Evolutionary conservation across 2,113 vertebrate genomes (phyloP).

Genomic region (Nothobranchius furzeri): DNA sequence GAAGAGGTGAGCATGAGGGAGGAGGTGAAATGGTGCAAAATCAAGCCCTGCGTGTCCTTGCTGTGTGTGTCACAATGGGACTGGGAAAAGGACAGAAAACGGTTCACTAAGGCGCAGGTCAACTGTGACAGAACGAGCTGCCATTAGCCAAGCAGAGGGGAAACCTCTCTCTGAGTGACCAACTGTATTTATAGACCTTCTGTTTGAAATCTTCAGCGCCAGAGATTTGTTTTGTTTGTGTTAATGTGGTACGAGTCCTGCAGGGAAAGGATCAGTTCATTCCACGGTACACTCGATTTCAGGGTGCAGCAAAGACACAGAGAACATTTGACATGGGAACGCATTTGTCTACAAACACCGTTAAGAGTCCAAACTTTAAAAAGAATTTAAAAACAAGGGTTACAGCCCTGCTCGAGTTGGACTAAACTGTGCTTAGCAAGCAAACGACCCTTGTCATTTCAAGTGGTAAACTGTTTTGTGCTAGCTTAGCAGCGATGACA

Average conservation of each 20-base stretch:
- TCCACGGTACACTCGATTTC: conserved; percentile 36
- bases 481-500: conserved; percentile 47
- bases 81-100: conserved; percentile 44
- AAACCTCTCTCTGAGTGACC: conserved; percentile 30
- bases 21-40: conserved; percentile 15
- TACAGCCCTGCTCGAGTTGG: conserved; percentile 31
- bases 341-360: conserved; percentile 49
- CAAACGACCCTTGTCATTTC: conserved; percentile 49
- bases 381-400: conserved; percentile 19
- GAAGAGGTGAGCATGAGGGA: conserved; percentile 2
- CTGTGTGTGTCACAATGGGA: conserved; percentile 66
- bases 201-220: conserved; percentile 41
- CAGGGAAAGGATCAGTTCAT: conserved; percentile 55
- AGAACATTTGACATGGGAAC: conserved; percentile 25
- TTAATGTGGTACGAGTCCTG: conserved; percentile 45
- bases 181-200: conserved; percentile 40
- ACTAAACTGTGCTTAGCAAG: conserved; percentile 48
- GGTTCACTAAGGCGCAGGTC: conserved; percentile 54
- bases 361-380: conserved; percentile 25
- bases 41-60: conserved; percentile 58
- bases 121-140: conserved; percentile 52
- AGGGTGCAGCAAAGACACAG: conserved; percentile 27
- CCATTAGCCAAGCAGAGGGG: conserved; percentile 37
- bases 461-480: conserved; percentile 53
- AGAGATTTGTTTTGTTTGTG: conserved; percentile 44